Evolutionary conservation across 2,113 vertebrate species (phyloP).

Genomic region (Corythoichthys intestinalis): DNA sequence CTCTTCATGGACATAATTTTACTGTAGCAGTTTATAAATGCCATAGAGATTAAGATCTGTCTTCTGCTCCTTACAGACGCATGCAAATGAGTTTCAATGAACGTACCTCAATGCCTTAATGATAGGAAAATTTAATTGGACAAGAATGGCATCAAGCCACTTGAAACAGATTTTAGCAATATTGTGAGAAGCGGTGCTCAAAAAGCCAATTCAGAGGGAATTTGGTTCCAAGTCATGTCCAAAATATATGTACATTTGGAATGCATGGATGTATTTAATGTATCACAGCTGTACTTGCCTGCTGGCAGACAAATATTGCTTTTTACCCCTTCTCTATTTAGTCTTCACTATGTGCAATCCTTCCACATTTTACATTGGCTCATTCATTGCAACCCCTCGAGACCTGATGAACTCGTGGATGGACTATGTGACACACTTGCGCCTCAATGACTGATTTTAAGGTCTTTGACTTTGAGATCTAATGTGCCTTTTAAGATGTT

Average conservation of each 20-base stretch:
- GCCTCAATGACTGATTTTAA: slow-evolving; percentile 29
- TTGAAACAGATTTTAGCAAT: not conserved
- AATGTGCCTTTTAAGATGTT: slow-evolving; percentile 31
- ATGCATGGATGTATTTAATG: not conserved
- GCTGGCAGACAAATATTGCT: not conserved
- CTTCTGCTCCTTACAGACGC: slow-evolving; percentile 6
- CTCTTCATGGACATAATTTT: not conserved
- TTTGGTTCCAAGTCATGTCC: not conserved
- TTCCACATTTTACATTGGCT: not conserved
- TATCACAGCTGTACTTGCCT: not conserved
- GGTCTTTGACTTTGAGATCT: slow-evolving; percentile 27
- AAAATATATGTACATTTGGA: not conserved
- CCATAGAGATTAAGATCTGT: not conserved
- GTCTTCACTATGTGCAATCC: not conserved
- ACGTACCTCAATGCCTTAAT: slow-evolving; percentile 9
- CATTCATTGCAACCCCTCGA: not conserved
- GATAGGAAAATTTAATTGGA: slow-evolving; percentile 3
- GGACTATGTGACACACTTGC: slow-evolving; percentile 1
- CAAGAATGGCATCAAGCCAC: not conserved
- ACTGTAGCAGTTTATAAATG: slow-evolving; percentile 8
- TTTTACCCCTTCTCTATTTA: not conserved
- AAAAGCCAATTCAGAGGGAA: too few relatives aligned
- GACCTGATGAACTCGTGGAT: slow-evolving; percentile 7
- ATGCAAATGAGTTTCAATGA: not conserved
- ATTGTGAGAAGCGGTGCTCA: not conserved